Evolutionary conservation across 1,140 invertebrate species (phyloP).

Genomic region (Bombus sylvicola): DNA sequence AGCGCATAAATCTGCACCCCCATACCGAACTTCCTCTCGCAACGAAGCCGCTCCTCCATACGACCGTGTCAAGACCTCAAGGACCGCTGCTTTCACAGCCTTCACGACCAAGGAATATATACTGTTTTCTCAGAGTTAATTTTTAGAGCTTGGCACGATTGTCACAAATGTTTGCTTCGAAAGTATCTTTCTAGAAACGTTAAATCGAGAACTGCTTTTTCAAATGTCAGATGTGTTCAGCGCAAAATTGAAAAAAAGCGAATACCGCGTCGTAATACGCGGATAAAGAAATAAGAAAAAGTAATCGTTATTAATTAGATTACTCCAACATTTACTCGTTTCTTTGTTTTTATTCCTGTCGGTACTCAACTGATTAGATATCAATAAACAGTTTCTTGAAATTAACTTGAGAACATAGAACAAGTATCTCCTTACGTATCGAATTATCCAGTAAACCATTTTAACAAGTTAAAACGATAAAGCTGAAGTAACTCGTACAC

Average conservation of each 20-base stretch:
- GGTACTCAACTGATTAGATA: neutral
- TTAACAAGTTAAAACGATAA: neutral
- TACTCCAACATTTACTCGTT: neutral
- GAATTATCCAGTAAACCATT: neutral
- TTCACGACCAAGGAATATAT: neutral
- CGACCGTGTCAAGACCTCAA: constrained; percentile 14
- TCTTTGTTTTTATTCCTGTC: neutral
- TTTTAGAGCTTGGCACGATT: neutral
- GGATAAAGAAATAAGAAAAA: too few relatives aligned
- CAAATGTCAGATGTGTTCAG: too few relatives aligned
- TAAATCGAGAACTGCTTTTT: too few relatives aligned
- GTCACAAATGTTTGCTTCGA: neutral
- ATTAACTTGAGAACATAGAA: neutral
- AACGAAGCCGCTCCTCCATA: neutral
- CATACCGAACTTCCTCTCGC: neutral
- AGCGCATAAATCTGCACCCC: constrained; percentile 36
- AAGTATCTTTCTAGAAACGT: too few relatives aligned
- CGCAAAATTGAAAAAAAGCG: too few relatives aligned
- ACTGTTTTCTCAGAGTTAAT: neutral
- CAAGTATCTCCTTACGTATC: neutral
- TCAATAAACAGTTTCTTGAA: neutral
- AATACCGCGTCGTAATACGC: too few relatives aligned
- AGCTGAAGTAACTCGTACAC: neutral
- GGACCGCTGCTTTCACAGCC: neutral
- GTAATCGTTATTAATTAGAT: too few relatives aligned